phyloP scores from a whole-genome alignment of 2,113 vertebrate species.

The Megaleporinus macrocephalus region DNA sequence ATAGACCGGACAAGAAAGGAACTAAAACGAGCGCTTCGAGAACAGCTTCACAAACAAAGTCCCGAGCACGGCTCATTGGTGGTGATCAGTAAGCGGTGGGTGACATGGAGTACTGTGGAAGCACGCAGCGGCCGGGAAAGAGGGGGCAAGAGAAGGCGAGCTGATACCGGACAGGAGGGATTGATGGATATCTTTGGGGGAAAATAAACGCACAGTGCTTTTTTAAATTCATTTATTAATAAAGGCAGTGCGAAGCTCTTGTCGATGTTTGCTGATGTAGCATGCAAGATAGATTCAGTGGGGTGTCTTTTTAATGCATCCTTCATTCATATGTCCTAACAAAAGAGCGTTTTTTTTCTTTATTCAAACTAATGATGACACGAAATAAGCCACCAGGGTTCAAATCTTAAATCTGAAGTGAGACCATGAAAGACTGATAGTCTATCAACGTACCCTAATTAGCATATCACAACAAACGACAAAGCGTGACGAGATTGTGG shows the following conservation, averaged over 20 bases:
- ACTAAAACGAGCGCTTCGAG: constrained; percentile 43
- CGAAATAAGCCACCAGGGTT: too few species aligned
- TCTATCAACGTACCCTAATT: too few species aligned
- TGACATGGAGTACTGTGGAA: constrained; percentile 42
- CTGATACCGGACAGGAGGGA: neutral
- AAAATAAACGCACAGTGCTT: too few species aligned
- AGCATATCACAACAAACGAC: too few species aligned
- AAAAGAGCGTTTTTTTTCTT: too few species aligned
- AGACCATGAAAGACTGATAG: too few species aligned
- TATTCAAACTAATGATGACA: too few species aligned
- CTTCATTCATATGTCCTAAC: too few species aligned
- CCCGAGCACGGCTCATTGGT: constrained; percentile 54
- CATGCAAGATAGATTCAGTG: neutral
- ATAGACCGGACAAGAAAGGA: constrained; percentile 68
- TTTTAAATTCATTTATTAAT: too few species aligned
- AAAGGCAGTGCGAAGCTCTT: neutral
- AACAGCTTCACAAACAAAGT: constrained; percentile 55
- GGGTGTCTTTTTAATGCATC: neutral
- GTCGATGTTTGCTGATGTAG: too few species aligned
- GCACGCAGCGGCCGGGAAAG: constrained; percentile 45
- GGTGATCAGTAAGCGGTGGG: constrained; percentile 52
- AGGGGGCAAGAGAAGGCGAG: constrained; percentile 20
- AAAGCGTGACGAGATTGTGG: too few species aligned
- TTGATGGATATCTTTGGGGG: neutral
- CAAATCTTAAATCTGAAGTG: too few species aligned